A percentile compares a stretch with the other conserved stretches of the same genome.
Evolutionary conservation across 2,113 vertebrate genomes (phyloP).

Genomic region (Leptobrachium leishanense): DNA sequence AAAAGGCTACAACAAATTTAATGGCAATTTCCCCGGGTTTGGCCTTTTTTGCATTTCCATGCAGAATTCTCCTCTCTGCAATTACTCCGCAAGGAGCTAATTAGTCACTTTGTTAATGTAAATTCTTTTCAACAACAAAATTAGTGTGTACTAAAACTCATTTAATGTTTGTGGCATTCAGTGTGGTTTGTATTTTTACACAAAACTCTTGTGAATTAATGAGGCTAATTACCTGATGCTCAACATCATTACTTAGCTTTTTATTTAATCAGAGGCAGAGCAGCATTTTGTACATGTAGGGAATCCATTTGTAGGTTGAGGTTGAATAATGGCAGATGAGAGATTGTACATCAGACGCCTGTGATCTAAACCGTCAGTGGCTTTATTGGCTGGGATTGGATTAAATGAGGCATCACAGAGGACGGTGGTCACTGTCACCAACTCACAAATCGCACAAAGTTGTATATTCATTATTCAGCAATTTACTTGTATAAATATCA

Average conservation of each 20-base stretch:
- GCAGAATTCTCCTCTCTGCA: constrained; percentile 9
- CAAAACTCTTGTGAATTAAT: constrained; percentile 42
- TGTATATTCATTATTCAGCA: too few species aligned
- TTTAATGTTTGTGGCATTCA: constrained; percentile 17
- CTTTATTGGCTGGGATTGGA: too few species aligned
- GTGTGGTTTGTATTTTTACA: constrained; percentile 23
- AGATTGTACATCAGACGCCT: background rate
- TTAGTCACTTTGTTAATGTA: constrained; percentile 45
- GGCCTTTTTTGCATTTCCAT: constrained; percentile 1
- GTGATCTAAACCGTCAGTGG: too few species aligned
- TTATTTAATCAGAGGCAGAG: constrained; percentile 33
- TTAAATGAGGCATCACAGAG: too few species aligned
- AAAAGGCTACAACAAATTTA: background rate
- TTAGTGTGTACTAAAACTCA: constrained; percentile 38
- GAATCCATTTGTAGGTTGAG: background rate
- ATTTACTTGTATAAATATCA: too few species aligned
- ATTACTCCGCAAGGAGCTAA: constrained; percentile 38
- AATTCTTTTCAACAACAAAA: constrained; percentile 42
- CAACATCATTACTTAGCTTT: constrained; percentile 25
- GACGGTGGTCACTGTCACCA: too few species aligned
- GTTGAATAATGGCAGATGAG: background rate
- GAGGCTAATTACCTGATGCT: constrained; percentile 38
- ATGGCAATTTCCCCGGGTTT: background rate
- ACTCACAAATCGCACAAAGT: too few species aligned
- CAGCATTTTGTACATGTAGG: background rate